Conservation (phyloP, 1,140 invertebrate species). For the Bombus superbus region DNA sequence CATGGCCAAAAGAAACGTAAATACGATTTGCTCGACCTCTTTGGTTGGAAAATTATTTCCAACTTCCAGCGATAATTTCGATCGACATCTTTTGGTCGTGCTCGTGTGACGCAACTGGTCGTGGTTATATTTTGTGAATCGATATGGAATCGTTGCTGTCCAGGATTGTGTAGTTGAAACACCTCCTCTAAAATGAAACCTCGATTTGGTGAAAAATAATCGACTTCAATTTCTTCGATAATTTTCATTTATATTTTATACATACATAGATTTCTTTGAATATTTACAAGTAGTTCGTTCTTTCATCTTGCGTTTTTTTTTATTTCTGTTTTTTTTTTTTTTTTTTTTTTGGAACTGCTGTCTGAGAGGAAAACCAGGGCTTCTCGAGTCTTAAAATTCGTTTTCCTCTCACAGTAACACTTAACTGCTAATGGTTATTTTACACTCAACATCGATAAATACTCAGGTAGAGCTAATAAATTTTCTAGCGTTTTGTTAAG, state of each 20-base stretch:
- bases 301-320: neutral
- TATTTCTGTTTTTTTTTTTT: neutral
- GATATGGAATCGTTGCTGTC: neutral
- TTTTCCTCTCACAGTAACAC: slow-evolving; percentile 56
- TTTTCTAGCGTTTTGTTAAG: slow-evolving; percentile 47
- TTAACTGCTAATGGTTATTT: slow-evolving; percentile 75
- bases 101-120: too few relatives aligned
- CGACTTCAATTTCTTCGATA: slow-evolving; percentile 16
- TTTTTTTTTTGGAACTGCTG: slow-evolving; percentile 19
- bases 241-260: slow-evolving; percentile 49
- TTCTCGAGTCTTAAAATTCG: slow-evolving; percentile 5
- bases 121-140: neutral
- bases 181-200: too few relatives aligned
- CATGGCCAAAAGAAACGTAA: too few relatives aligned
- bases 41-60: neutral
- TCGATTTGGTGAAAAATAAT: slow-evolving; percentile 32
- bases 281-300: slow-evolving; percentile 66
- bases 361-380: slow-evolving; percentile 5
- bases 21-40: neutral
- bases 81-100: neutral
- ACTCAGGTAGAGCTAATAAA: slow-evolving; percentile 70
- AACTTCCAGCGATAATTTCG: neutral
- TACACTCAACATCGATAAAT: slow-evolving; percentile 77
- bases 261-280: slow-evolving; percentile 51
- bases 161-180: too few relatives aligned